phyloP scores from a whole-genome alignment of 2,113 vertebrate genomes.

The Rhinolophus ferrumequinum region DNA sequence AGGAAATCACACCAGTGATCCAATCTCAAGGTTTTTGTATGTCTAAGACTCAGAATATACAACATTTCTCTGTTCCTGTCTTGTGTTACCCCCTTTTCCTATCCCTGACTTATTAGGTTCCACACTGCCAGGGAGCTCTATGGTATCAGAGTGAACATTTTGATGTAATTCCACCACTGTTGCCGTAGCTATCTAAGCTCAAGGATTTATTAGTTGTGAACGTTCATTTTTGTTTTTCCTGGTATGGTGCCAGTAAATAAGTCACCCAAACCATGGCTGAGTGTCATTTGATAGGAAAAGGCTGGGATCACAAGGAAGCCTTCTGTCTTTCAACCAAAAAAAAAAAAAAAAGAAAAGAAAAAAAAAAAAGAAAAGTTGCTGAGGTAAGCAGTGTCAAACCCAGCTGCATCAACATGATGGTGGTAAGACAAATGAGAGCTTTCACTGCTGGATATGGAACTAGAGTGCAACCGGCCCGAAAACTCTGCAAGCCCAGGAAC shows the following conservation, averaged over 20 bases:
- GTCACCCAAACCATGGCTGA: slow-evolving; percentile 87
- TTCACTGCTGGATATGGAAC: slow-evolving; percentile 86
- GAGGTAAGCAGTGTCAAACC: slow-evolving; percentile 88
- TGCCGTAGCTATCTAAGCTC: slow-evolving; percentile 81
- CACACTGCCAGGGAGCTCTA: slow-evolving; percentile 58
- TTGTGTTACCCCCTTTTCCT: not conserved
- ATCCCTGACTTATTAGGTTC: slow-evolving; percentile 60
- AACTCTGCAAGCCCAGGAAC: slow-evolving; percentile 80
- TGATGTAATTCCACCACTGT: slow-evolving; percentile 81
- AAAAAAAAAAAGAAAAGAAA: slow-evolving; percentile 67
- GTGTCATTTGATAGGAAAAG: slow-evolving; percentile 91
- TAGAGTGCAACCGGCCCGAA: slow-evolving; percentile 77
- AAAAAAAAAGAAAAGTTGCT: slow-evolving; percentile 82
- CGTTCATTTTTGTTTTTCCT: slow-evolving; percentile 88
- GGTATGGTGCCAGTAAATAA: slow-evolving; percentile 88
- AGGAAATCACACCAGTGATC: not conserved
- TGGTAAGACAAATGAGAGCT: slow-evolving; percentile 88
- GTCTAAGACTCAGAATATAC: not conserved
- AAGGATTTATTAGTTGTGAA: slow-evolving; percentile 89
- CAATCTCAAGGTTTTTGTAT: not conserved
- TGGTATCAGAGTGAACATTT: slow-evolving; percentile 77
- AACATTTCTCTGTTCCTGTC: slow-evolving; percentile 19
- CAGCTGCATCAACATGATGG: slow-evolving; percentile 90
- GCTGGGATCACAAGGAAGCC: slow-evolving; percentile 89
- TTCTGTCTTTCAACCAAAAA: slow-evolving; percentile 86